phyloP scores from a whole-genome alignment of 2,113 vertebrate species.

The Ptyas mucosa region DNA sequence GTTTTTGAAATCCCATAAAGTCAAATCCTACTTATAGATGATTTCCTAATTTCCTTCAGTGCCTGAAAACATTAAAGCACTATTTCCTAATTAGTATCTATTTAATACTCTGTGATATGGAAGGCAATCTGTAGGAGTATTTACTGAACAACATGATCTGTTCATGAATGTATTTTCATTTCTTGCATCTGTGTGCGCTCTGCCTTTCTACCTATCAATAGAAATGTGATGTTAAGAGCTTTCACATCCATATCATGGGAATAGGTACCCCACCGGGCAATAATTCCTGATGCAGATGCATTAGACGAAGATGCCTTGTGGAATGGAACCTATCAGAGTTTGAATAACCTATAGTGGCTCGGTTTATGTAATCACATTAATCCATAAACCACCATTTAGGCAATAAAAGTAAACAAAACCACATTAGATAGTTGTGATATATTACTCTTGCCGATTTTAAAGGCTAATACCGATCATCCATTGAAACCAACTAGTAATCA shows the following conservation, averaged over 20 bases:
- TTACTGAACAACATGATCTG: neutral
- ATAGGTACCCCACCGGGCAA: neutral
- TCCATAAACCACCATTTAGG: neutral
- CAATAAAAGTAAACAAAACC: neutral
- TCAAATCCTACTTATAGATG: neutral
- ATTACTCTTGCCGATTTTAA: neutral
- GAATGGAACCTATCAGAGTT: neutral
- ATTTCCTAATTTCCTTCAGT: neutral
- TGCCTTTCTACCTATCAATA: neutral
- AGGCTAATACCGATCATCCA: neutral
- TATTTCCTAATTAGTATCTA: neutral
- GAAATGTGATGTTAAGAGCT: neutral
- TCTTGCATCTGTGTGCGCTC: neutral
- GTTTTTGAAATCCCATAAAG: neutral
- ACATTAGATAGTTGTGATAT: neutral
- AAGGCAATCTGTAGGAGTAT: neutral
- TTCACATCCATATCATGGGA: neutral
- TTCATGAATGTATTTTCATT: neutral
- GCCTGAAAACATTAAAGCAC: neutral
- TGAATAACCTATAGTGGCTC: neutral
- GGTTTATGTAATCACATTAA: neutral
- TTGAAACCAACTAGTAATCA: neutral
- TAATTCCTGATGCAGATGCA: neutral
- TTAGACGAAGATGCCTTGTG: neutral
- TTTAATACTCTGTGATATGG: neutral